Percentiles rank a stretch among this genome's conserved stretches.
Evolutionary conservation across 2,797 vertebrate genomes (phyloP).

Genomic region (Sebastes miniatus): DNA sequence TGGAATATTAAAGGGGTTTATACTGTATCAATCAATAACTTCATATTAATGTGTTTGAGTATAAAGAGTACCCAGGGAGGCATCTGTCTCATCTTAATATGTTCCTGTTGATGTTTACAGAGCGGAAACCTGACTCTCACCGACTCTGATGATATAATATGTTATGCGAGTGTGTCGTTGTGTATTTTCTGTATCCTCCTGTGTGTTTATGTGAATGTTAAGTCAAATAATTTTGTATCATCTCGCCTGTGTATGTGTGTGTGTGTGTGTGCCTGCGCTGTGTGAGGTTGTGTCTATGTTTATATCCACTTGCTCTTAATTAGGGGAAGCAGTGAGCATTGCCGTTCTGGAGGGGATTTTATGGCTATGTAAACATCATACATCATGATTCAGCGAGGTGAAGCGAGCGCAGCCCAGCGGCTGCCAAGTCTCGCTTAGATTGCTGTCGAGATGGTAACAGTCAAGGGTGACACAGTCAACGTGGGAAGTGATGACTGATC

Average conservation of each 20-base stretch:
- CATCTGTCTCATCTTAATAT: constrained; percentile 33
- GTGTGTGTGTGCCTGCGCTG: constrained; percentile 2
- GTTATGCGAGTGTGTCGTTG: neutral
- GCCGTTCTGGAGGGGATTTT: constrained; percentile 70
- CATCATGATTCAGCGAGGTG: constrained; percentile 75
- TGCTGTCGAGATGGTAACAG: constrained; percentile 52
- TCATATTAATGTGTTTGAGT: constrained; percentile 28
- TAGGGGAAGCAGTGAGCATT: constrained; percentile 65
- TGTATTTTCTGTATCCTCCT: neutral
- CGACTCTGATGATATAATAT: constrained; percentile 16
- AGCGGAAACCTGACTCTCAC: constrained; percentile 26
- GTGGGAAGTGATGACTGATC: constrained; percentile 45
- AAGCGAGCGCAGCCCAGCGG: constrained; percentile 45
- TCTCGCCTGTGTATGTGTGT: neutral
- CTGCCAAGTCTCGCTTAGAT: constrained; percentile 67
- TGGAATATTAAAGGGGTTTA: constrained; percentile 28
- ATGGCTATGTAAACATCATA: constrained; percentile 73
- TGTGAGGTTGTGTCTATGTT: constrained; percentile 45
- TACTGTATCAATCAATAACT: constrained; percentile 42
- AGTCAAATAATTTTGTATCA: constrained; percentile 1
- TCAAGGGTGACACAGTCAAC: constrained; percentile 34
- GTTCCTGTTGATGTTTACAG: constrained; percentile 30
- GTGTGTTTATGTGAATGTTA: constrained; percentile 1
- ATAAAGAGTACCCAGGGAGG: constrained; percentile 29
- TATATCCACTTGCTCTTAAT: constrained; percentile 70